Base-by-base conservation (phyloP, 2,113 vertebrate genomes). In the Charadrius vociferus region DNA sequence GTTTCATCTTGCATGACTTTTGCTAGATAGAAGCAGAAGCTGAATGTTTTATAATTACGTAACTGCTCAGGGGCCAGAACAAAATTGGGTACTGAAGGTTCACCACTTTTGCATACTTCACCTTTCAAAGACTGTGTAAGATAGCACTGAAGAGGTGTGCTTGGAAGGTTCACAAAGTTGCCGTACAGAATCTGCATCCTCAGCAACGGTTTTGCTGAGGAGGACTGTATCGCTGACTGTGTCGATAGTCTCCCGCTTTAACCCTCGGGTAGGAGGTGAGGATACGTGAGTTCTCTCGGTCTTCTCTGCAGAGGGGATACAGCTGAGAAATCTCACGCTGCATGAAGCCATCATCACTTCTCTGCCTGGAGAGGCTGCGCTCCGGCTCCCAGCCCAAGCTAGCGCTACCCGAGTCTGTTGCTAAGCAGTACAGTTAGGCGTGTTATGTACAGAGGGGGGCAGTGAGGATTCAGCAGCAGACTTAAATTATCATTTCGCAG, bases 381-480 rank as follows among this genome's bases (percentile, higher is more conserved):
- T 18, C 1, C 4, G 37, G 39, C 90, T 83, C 52, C 37, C 71
- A 18, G 66, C 71, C 87, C 37, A 23, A 34, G 34, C 50, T 19
- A 26, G 1, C 72, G 52, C 41, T 12, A 29, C 67, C 12, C 29
- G 19, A 73, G 27, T 52, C 49, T 24, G 84, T 59, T 90, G 91
- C 91, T 63, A 81, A 88, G 61, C 68, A 90, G 39, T 67, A 80
- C 24, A 85, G 59, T 95, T 91, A 93, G 63, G 91, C 95, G 26
- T 14, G 13, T 18, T 79, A 3, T 7, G 94, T 95, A 96, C 96
- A 82, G 94, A 95, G 95, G 86, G 88, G 96, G 95, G 96, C 96
- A 96, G 93, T 94, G 94, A 71, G 95, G 95, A 94, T 94, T 96
- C 96, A 96, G 96, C 95, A 95, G 96, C 91, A 85, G 77, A 2